Conservation (phyloP, 2,797 vertebrate genomes). For the Sebastes elongatus region DNA sequence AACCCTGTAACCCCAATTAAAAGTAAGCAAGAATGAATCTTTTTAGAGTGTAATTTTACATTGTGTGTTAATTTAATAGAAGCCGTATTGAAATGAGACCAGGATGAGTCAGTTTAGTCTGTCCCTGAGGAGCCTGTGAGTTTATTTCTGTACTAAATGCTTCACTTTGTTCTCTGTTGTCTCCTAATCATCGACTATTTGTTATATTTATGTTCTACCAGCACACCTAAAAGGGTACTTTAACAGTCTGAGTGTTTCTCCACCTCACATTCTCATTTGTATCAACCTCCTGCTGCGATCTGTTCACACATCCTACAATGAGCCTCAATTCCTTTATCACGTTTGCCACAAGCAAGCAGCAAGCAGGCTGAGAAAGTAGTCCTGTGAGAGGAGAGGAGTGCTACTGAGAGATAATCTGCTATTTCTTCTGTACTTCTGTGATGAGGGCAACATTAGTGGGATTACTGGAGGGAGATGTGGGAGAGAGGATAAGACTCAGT, state of each 20-base stretch:
- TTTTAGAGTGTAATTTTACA: neutral
- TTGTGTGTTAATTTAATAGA: neutral
- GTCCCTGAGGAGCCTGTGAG: neutral
- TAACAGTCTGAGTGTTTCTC: neutral
- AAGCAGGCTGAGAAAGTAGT: neutral
- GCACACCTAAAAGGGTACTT: neutral
- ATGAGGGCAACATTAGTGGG: neutral
- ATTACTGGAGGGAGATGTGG: conserved; percentile 1
- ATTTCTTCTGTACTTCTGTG: neutral
- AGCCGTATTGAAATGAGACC: neutral
- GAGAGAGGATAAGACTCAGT: neutral
- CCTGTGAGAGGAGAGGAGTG: neutral
- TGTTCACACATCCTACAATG: conserved; percentile 4
- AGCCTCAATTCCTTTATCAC: neutral
- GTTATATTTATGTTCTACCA: neutral
- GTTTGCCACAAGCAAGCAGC: neutral
- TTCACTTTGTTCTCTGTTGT: neutral
- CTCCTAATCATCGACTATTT: neutral
- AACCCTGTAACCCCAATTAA: neutral
- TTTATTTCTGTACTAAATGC: neutral
- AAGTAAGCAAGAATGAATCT: neutral
- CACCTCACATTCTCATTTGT: neutral
- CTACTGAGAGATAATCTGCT: neutral
- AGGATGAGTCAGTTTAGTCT: neutral
- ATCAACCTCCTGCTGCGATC: conserved; percentile 7